phyloP scores from a whole-genome alignment of 2,888 invertebrate species.

The Dexiosoma caninum region DNA sequence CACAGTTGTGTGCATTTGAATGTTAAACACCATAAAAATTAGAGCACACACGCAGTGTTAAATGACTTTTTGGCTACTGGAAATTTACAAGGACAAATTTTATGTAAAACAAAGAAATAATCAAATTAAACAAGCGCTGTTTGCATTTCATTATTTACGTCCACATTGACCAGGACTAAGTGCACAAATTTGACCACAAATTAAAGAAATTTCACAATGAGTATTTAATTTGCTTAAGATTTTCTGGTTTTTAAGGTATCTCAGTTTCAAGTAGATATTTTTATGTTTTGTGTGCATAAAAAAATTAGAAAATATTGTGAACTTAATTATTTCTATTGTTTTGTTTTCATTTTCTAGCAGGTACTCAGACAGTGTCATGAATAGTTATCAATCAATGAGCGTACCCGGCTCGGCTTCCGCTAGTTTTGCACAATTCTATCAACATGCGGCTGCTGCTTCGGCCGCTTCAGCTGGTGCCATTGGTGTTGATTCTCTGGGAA shows the following conservation, averaged over 20 bases:
- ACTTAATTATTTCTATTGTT: slow-evolving; percentile 13
- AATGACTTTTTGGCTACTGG: slow-evolving; percentile 33
- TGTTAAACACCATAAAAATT: slow-evolving; percentile 67
- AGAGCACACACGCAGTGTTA: slow-evolving; percentile 68
- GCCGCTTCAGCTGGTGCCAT: slow-evolving; percentile 87
- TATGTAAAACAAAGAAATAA: slow-evolving; percentile 16
- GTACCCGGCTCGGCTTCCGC: slow-evolving; percentile 78
- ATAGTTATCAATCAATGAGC: slow-evolving; percentile 78
- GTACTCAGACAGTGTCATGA: slow-evolving; percentile 78
- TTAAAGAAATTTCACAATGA: neutral
- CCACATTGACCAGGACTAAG: slow-evolving; percentile 60
- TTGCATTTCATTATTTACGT: neutral
- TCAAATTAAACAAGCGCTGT: slow-evolving; percentile 23
- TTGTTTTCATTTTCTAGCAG: slow-evolving; percentile 70
- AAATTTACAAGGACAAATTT: slow-evolving; percentile 25
- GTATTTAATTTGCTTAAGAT: slow-evolving; percentile 13
- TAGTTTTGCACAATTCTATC: slow-evolving; percentile 89
- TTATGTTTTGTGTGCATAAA: neutral
- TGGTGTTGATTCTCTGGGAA: slow-evolving; percentile 87
- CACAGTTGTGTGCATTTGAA: neutral
- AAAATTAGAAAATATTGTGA: neutral
- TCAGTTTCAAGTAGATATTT: neutral
- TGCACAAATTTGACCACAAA: slow-evolving; percentile 5
- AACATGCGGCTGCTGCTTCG: slow-evolving; percentile 85
- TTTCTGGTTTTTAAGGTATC: neutral